Evolutionary conservation across 2,113 vertebrate genomes (phyloP).

Genomic region (Machaerirhynchus nigripectus): DNA sequence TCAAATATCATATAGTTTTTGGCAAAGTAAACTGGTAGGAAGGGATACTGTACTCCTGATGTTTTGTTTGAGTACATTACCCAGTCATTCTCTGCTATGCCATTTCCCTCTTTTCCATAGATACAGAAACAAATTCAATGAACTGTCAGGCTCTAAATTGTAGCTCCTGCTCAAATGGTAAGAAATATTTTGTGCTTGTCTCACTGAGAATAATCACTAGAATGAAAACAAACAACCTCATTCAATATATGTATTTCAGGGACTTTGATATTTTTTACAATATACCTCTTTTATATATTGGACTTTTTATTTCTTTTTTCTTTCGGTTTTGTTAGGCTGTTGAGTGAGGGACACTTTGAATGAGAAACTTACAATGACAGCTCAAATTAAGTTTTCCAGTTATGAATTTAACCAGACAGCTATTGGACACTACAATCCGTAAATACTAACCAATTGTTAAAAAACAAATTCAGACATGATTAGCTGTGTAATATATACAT

Average conservation of each 20-base stretch:
- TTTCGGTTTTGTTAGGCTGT: background rate
- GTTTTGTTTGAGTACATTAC: background rate
- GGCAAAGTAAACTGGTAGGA: background rate
- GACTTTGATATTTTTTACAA: background rate
- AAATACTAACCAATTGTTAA: background rate
- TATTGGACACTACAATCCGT: background rate
- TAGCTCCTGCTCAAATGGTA: constrained; percentile 15
- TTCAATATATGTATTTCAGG: background rate
- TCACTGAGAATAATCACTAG: constrained; percentile 8
- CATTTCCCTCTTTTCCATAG: background rate
- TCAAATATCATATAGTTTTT: background rate
- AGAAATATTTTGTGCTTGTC: constrained; percentile 14
- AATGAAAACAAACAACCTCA: constrained; percentile 26
- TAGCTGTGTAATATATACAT: background rate
- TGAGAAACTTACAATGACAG: background rate
- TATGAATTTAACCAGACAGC: constrained; percentile 2
- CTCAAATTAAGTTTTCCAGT: background rate
- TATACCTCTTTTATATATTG: background rate
- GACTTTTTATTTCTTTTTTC: background rate
- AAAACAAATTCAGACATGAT: constrained; percentile 37
- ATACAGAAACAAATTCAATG: constrained; percentile 6
- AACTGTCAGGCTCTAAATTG: background rate
- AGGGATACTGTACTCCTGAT: background rate
- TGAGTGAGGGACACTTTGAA: background rate
- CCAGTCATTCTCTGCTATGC: background rate